These are phyloP conservation scores for Apocrypta bakeri DNA, from an alignment of 1,140 invertebrate genomes.

Conservation along the genomic window DNA sequence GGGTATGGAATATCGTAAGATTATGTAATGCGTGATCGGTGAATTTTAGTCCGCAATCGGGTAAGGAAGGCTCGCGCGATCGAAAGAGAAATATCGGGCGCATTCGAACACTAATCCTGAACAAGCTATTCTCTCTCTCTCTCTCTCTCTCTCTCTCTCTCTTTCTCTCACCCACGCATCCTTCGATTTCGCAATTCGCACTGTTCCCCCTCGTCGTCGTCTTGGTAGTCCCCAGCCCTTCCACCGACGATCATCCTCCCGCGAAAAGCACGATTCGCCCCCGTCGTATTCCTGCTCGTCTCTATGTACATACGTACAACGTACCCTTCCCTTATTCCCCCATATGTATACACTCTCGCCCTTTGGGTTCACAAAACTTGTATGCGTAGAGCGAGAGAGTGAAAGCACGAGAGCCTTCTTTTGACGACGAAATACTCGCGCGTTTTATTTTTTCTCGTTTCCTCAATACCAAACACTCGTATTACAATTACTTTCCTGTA, in stretches of 20 bases:
- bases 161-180: not conserved
- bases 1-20: too few species aligned
- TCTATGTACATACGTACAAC: not conserved
- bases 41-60: too few species aligned
- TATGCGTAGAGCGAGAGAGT: too few species aligned
- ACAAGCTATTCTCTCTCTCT: not conserved
- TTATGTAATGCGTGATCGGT: too few species aligned
- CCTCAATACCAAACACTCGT: too few species aligned
- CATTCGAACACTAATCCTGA: not conserved
- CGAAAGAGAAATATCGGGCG: not conserved
- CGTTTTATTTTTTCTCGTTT: not conserved
- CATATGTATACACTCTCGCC: constrained; percentile 6
- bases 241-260: constrained; percentile 36
- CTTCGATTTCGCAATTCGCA: not conserved
- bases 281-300: not conserved
- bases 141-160: not conserved
- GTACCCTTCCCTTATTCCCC: not conserved
- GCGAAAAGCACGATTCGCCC: constrained; percentile 19
- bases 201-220: not conserved
- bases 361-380: not conserved
- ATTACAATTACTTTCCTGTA: too few species aligned
- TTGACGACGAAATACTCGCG: not conserved
- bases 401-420: too few species aligned
- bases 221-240: constrained; percentile 21
- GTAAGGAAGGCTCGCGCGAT: too few species aligned